Percentiles rank a stretch among this genome's conserved stretches.
Evolutionary conservation across 2,113 vertebrate species (phyloP).

Genomic region (Dermatemys mawii): DNA sequence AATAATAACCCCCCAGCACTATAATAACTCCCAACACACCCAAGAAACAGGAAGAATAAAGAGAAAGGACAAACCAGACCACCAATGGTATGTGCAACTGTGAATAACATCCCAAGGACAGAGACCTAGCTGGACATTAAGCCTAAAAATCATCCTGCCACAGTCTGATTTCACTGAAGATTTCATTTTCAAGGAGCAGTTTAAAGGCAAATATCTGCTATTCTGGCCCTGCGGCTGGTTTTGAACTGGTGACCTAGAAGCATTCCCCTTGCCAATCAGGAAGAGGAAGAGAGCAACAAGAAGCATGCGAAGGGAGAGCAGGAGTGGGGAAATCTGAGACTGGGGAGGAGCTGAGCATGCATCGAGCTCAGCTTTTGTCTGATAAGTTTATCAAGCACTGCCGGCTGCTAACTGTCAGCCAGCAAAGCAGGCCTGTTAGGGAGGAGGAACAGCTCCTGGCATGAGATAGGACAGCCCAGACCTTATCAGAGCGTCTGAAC

Average conservation of each 20-base stretch:
- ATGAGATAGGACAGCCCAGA: constrained; percentile 71
- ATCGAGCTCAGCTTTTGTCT: constrained; percentile 68
- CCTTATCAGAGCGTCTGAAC: constrained; percentile 73
- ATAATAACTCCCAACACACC: background rate
- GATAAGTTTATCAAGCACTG: constrained; percentile 90
- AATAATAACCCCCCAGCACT: background rate
- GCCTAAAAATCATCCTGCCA: background rate
- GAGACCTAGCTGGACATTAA: background rate
- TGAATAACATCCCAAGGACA: background rate
- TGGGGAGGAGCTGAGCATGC: constrained; percentile 64
- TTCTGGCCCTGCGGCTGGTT: constrained; percentile 33
- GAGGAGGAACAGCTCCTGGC: constrained; percentile 63
- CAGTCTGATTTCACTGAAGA: background rate
- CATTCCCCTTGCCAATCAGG: background rate
- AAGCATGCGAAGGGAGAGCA: background rate
- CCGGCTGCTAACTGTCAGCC: constrained; percentile 85
- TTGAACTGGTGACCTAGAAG: constrained; percentile 13
- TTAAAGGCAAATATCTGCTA: constrained; percentile 8
- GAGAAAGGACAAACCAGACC: background rate
- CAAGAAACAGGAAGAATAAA: background rate
- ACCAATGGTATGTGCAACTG: fast-evolving
- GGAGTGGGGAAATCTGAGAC: constrained; percentile 85
- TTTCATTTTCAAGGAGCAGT: background rate
- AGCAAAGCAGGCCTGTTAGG: constrained; percentile 32
- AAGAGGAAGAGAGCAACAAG: background rate